Percentiles rank a stretch among this genome's conserved stretches.
Evolutionary conservation across 2,888 invertebrate species (phyloP).

Genomic region (Drosophila nigricruria): DNA sequence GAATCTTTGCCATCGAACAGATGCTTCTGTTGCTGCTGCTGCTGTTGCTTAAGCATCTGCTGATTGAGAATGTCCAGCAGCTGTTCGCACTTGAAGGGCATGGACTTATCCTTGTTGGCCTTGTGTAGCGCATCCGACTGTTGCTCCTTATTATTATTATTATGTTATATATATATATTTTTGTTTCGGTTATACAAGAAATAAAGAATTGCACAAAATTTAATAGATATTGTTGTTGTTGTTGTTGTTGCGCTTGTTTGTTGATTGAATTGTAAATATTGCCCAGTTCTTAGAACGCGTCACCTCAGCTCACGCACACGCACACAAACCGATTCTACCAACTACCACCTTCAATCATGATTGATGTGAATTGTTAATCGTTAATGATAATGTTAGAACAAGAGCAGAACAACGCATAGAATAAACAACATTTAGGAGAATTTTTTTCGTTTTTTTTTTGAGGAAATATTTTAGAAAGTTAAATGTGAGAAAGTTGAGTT

Average conservation of each 20-base stretch:
- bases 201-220: constrained; percentile 6
- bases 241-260: constrained; percentile 1
- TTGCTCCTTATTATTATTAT: constrained; percentile 13
- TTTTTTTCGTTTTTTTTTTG: background rate
- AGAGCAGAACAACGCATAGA: constrained; percentile 7
- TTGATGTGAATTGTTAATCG: constrained; percentile 7
- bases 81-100: constrained; percentile 29
- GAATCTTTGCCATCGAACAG: constrained; percentile 35
- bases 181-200: background rate
- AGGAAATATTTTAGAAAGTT: background rate
- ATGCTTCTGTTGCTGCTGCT: constrained; percentile 17
- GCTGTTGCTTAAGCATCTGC: constrained; percentile 51
- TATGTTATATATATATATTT: background rate
- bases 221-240: background rate
- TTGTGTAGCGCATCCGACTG: constrained; percentile 33
- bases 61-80: constrained; percentile 43
- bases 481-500: background rate
- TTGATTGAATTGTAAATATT: constrained; percentile 9
- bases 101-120: constrained; percentile 22
- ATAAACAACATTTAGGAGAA: constrained; percentile 2
- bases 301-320: background rate
- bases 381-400: constrained; percentile 6
- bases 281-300: constrained; percentile 9
- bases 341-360: constrained; percentile 3
- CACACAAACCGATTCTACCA: constrained; percentile 1